Percentiles rank a stretch among this genome's conserved stretches.
These are phyloP conservation scores for Calcarius lapponicus DNA, from an alignment of 2,797 vertebrate genomes.

Conservation along the genomic window DNA sequence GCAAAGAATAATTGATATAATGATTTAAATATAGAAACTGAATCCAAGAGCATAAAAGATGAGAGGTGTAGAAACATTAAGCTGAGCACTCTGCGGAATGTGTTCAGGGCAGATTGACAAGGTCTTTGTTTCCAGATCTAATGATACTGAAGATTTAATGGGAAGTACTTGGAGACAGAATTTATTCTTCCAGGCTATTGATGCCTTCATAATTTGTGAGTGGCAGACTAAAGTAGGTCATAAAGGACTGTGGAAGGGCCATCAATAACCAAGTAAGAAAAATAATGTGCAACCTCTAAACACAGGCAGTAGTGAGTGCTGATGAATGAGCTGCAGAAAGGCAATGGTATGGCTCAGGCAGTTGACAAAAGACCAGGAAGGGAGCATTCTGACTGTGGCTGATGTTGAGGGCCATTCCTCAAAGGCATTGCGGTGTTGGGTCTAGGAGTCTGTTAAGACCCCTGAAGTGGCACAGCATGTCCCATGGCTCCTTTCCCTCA, in stretches of 20 bases:
- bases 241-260: slow-evolving; percentile 3
- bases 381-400: not conserved
- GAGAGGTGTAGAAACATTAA: not conserved
- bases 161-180: slow-evolving; percentile 8
- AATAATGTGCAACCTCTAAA: slow-evolving; percentile 7
- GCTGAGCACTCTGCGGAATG: not conserved
- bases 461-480: not conserved
- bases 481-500: not conserved
- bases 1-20: not conserved
- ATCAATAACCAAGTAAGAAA: slow-evolving; percentile 28
- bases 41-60: not conserved
- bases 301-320: not conserved
- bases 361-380: not conserved
- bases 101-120: not conserved
- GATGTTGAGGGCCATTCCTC: not conserved
- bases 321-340: slow-evolving; percentile 21
- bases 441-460: not conserved
- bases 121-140: slow-evolving; percentile 5
- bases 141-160: slow-evolving; percentile 9
- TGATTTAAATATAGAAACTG: not conserved
- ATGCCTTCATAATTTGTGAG: slow-evolving; percentile 31
- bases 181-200: slow-evolving; percentile 24
- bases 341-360: not conserved
- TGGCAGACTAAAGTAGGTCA: not conserved
- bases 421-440: not conserved